Evolutionary conservation across 2,113 vertebrate species (phyloP).

Genomic region (Alethe castanea): DNA sequence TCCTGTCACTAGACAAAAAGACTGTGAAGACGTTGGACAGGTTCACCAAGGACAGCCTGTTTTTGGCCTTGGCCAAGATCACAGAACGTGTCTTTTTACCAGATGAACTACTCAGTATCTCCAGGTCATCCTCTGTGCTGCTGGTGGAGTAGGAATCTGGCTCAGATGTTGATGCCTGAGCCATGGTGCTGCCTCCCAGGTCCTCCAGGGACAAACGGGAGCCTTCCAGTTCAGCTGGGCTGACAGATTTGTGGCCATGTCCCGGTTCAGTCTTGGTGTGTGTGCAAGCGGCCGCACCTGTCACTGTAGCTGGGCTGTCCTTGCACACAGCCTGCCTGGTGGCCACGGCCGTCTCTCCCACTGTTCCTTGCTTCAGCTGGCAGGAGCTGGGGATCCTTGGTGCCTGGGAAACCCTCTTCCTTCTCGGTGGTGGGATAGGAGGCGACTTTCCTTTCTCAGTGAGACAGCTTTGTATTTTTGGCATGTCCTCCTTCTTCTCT

Average conservation of each 20-base stretch:
- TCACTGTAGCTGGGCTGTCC: neutral
- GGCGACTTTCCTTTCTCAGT: slow-evolving; percentile 16
- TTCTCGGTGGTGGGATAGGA: slow-evolving; percentile 80
- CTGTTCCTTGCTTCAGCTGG: neutral
- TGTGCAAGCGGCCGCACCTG: neutral
- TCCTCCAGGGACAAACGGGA: slow-evolving; percentile 79
- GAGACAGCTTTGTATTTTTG: neutral
- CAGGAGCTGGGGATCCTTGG: neutral
- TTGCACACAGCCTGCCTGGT: accelerated
- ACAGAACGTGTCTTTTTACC: slow-evolving; percentile 82
- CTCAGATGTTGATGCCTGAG: slow-evolving; percentile 54
- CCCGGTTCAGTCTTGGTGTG: neutral
- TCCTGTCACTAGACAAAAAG: slow-evolving; percentile 86
- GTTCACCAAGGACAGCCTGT: slow-evolving; percentile 84
- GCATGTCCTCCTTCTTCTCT: neutral
- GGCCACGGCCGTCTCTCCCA: neutral
- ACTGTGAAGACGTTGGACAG: slow-evolving; percentile 82
- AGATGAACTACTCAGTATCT: slow-evolving; percentile 30
- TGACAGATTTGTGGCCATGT: neutral
- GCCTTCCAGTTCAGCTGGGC: slow-evolving; percentile 47
- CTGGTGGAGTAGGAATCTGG: slow-evolving; percentile 90
- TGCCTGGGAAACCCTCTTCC: slow-evolving; percentile 66
- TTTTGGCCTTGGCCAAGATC: slow-evolving; percentile 85
- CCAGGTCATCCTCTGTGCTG: slow-evolving; percentile 90
- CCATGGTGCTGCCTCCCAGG: slow-evolving; percentile 58